Base-by-base conservation (phyloP, 2,888 invertebrate genomes). In the Caenorhabditis sulstoni region DNA sequence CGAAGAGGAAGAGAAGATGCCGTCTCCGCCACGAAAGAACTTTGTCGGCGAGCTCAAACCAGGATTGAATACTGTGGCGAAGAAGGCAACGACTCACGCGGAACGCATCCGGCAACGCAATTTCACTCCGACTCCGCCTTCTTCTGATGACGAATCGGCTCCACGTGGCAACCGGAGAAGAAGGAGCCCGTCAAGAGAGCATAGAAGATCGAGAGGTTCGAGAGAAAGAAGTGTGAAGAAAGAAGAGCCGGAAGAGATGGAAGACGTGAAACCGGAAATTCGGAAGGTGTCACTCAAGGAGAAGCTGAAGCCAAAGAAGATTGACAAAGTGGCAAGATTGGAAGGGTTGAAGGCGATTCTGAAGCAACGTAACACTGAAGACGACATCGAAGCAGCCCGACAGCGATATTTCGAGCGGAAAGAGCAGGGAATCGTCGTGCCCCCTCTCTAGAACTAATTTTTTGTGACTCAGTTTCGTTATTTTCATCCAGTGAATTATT, bases 1-100 rank as follows among this genome's bases (percentile, higher is more conserved):
- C 3, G 74, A 75, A 45, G 64, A 64, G 0, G 58, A 55, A 16
- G 47, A 16, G 39, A 52, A 65, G 49, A 45, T 23, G 11, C 64
- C 55, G 18, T 44, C 52, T 5, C 35, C 52, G 35, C 50, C n/a
- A 16, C 45, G 68, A 23, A 79, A 74, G 45, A 83, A 83, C 49
- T 86, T 86, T 49, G 80, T 76, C 50, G 83, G 81, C 45, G 85
- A 82, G 49, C 64, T 86, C 58, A 85, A 84, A 37, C 78, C 86
- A 5, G 86, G 86, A 11, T 52, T 86, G 23, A 85, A 85, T 49
- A 67, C 16, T 22, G 78, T 77, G 14, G 44, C 52, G n/a, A 71
- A 74, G 29, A 81, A 82, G 37, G 81, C 82, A 3, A 57, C 52
- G 23, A 84, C 84, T 1, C 64, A 71, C 14, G 79, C 79, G 2